Evolutionary conservation across 2,113 vertebrate genomes (phyloP).

Genomic region (Oxyruncus cristatus): DNA sequence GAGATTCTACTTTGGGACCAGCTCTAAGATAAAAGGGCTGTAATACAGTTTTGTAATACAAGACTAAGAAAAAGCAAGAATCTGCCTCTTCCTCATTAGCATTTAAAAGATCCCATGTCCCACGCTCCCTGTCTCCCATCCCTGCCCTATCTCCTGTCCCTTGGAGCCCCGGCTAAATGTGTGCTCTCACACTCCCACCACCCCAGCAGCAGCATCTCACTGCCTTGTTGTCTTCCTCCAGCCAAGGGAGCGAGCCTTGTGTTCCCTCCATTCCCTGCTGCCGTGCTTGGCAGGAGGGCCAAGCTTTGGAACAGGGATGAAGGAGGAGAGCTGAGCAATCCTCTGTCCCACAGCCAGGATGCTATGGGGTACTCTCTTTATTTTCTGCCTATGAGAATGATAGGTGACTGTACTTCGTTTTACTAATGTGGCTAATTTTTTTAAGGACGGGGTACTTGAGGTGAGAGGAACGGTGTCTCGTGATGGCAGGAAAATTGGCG

Average conservation of each 20-base stretch:
- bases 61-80: not conserved
- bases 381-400: not conserved
- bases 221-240: not conserved
- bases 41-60: not conserved
- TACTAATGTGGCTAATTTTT: conserved; percentile 17
- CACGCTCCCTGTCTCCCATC: not conserved
- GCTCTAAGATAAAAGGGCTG: not conserved
- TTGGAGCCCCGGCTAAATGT: not conserved
- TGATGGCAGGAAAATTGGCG: not conserved
- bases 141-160: not conserved
- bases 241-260: not conserved
- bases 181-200: not conserved
- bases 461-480: not conserved
- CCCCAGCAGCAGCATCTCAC: not conserved
- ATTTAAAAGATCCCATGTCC: not conserved
- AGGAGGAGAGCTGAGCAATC: not conserved
- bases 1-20: not conserved
- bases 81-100: not conserved
- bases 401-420: not conserved
- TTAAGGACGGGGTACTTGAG: not conserved
- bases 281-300: not conserved
- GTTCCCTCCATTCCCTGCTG: not conserved
- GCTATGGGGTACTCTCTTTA: not conserved
- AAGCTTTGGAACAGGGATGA: not conserved
- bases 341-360: not conserved